Percentiles rank a stretch among this genome's conserved stretches.
Evolutionary conservation across 1,140 invertebrate genomes (phyloP).

Genomic region (Lasaia peninsularis): DNA sequence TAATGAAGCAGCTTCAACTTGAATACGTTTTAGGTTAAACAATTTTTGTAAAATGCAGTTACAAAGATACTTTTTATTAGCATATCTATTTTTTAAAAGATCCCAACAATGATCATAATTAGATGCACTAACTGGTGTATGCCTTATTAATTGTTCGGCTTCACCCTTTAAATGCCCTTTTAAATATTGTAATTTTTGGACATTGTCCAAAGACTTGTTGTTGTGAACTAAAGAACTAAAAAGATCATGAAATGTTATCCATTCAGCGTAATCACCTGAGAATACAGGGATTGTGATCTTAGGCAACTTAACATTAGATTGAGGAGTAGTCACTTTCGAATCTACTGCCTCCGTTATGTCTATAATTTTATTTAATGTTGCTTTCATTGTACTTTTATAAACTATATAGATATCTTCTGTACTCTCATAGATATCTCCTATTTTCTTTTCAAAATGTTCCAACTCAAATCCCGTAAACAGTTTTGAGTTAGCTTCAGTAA

Average conservation of each 20-base stretch:
- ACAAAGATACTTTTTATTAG: background rate
- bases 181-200: slow-evolving; percentile 5
- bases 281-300: background rate
- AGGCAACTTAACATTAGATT: background rate
- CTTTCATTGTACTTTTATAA: background rate
- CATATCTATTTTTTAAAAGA: background rate
- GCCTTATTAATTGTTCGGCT: slow-evolving; percentile 9
- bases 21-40: background rate
- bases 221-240: background rate
- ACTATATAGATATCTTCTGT: background rate
- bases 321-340: background rate
- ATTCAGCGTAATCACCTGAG: background rate
- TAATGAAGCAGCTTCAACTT: background rate
- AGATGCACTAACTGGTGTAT: background rate
- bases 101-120: slow-evolving; percentile 8
- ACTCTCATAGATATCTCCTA: background rate
- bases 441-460: background rate
- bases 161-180: background rate
- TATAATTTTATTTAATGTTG: background rate
- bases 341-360: background rate
- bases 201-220: background rate
- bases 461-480: background rate
- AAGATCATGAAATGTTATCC: background rate
- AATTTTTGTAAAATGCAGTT: slow-evolving; percentile 11
- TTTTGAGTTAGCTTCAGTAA: background rate